Conservation (phyloP, 1,140 invertebrate species). For the Idris sp. region DNA sequence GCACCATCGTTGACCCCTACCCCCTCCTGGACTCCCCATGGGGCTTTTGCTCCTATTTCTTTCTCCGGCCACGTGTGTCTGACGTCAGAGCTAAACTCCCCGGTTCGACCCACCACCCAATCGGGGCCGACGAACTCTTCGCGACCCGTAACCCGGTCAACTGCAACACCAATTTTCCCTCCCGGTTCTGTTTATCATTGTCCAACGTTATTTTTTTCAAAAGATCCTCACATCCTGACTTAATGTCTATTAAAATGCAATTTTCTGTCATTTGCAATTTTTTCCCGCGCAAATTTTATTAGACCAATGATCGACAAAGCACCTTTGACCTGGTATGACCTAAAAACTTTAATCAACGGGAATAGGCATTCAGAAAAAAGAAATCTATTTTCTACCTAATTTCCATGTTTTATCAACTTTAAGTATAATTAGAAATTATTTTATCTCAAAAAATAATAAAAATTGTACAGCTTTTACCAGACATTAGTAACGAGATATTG, state of each 20-base stretch:
- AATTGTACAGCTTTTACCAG: too few species aligned
- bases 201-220: constrained; percentile 38
- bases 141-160: constrained; percentile 76
- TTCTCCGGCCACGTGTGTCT: constrained; percentile 65
- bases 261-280: too few species aligned
- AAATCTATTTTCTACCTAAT: too few species aligned
- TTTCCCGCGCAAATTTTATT: too few species aligned
- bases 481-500: constrained; percentile 27
- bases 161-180: constrained; percentile 61
- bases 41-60: constrained; percentile 65
- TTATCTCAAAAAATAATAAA: too few species aligned
- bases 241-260: too few species aligned
- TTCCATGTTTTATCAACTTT: too few species aligned
- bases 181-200: constrained; percentile 39
- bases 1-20: constrained; percentile 58
- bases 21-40: constrained; percentile 46
- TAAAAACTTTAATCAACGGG: constrained; percentile 27
- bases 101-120: constrained; percentile 63
- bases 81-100: constrained; percentile 65
- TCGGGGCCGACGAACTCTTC: constrained; percentile 71
- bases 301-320: too few species aligned
- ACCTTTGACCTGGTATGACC: constrained; percentile 33
- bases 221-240: too few species aligned
- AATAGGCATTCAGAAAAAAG: too few species aligned
- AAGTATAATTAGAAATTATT: too few species aligned